These are phyloP conservation scores for Drosophila bunnanda DNA, from an alignment of 2,888 invertebrate genomes.

Conservation along the genomic window DNA sequence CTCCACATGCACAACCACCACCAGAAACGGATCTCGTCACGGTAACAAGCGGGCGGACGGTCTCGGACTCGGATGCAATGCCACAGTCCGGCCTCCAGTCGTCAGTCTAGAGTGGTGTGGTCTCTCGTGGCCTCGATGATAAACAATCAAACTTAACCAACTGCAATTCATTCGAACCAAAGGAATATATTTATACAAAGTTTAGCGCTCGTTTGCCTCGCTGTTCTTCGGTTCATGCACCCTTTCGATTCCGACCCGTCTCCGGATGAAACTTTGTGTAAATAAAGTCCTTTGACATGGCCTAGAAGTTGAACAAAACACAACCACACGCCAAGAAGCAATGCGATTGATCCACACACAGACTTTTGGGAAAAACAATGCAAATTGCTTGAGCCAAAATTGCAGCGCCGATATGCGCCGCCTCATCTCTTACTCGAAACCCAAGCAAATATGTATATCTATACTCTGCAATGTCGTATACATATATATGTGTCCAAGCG, in stretches of 20 bases:
- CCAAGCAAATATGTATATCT: conserved; percentile 41
- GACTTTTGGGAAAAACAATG: conserved; percentile 46
- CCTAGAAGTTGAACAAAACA: conserved; percentile 32
- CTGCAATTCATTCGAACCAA: conserved; percentile 55
- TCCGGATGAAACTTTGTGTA: conserved; percentile 81
- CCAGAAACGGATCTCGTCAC: conserved; percentile 59
- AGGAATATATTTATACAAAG: conserved; percentile 84
- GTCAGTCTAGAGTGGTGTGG: conserved; percentile 36
- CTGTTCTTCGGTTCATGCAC: conserved; percentile 43
- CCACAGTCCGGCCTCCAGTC: conserved; percentile 15
- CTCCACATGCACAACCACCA: conserved; percentile 14
- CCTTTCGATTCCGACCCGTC: conserved; percentile 15
- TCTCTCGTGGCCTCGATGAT: conserved; percentile 38
- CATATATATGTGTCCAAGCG: conserved; percentile 51
- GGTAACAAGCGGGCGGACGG: conserved; percentile 68
- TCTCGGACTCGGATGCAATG: conserved; percentile 28
- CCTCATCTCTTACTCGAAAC: conserved; percentile 32
- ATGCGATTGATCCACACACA: conserved; percentile 77
- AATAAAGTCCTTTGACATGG: conserved; percentile 82
- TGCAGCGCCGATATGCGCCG: conserved; percentile 24
- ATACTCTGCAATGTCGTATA: conserved; percentile 40
- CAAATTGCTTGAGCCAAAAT: conserved; percentile 42
- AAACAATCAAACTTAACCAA: conserved; percentile 41
- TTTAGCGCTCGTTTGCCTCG: conserved; percentile 57
- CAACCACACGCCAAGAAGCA: conserved; percentile 69